phyloP scores from a whole-genome alignment of 2,797 vertebrate species.

The Oreochromis grahami region DNA sequence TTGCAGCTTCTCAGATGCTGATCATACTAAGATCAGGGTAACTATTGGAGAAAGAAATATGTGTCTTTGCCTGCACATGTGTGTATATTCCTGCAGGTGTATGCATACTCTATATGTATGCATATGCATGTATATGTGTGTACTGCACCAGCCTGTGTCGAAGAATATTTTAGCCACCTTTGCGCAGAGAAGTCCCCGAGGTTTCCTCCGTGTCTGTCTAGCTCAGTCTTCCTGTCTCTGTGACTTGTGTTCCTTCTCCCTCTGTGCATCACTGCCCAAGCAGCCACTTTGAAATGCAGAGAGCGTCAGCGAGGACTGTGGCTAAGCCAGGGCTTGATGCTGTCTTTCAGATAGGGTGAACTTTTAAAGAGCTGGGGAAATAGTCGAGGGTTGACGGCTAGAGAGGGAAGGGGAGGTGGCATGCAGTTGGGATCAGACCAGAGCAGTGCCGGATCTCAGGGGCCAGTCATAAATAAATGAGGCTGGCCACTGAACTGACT shows the following conservation, averaged over 20 bases:
- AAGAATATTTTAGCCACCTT: not conserved
- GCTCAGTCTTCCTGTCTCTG: not conserved
- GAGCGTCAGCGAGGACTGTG: conserved; percentile 24
- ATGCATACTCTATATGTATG: not conserved
- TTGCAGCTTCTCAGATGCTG: not conserved
- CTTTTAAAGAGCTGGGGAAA: conserved; percentile 47
- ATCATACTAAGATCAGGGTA: not conserved
- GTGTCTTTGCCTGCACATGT: not conserved
- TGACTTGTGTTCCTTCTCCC: not conserved
- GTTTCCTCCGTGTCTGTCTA: not conserved
- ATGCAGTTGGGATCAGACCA: conserved; percentile 29
- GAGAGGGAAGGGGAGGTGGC: not conserved
- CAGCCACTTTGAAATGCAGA: conserved; percentile 58
- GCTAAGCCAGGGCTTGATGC: conserved; percentile 47
- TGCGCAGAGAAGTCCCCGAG: not conserved
- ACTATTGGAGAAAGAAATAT: not conserved
- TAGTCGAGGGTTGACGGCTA: conserved; percentile 6
- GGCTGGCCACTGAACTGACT: conserved; percentile 20
- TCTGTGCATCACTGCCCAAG: not conserved
- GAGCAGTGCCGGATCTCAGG: conserved; percentile 25
- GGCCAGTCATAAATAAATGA: conserved; percentile 52
- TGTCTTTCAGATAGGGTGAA: conserved; percentile 57
- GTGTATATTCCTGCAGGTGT: not conserved
- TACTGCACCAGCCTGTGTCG: not conserved
- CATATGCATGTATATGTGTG: not conserved